Percentiles rank a stretch among this genome's conserved stretches.
phyloP scores from a whole-genome alignment of 1,140 invertebrate genomes.

The Kradibia gibbosae region DNA sequence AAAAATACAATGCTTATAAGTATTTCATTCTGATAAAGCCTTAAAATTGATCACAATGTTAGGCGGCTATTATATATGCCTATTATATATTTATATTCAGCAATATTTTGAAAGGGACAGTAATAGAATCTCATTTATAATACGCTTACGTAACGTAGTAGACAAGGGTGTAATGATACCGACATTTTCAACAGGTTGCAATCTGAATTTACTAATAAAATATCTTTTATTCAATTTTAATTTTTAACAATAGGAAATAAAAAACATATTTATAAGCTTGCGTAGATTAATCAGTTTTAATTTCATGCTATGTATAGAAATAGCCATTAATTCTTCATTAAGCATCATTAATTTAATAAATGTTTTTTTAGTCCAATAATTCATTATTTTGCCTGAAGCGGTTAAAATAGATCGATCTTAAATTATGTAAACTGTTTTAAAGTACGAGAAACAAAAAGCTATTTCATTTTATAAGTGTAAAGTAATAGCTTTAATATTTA shows the following conservation, averaged over 20 bases:
- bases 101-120: background rate
- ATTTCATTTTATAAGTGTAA: background rate
- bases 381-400: background rate
- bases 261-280: background rate
- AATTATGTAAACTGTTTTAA: background rate
- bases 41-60: background rate
- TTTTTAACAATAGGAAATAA: background rate
- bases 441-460: background rate
- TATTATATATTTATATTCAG: background rate
- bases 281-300: background rate
- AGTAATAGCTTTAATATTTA: background rate
- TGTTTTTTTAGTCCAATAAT: background rate
- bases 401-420: background rate
- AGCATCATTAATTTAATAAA: background rate
- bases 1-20: background rate
- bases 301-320: background rate
- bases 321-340: background rate
- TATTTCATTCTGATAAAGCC: background rate
- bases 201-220: background rate
- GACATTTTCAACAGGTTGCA: background rate
- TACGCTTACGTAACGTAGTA: background rate
- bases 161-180: background rate
- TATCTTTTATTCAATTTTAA: background rate
- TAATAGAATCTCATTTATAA: conserved; percentile 12
- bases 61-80: too few species aligned